Percentiles rank a stretch among this genome's conserved stretches.
These are phyloP conservation scores for Nasonovia ribisnigri DNA, from an alignment of 2,888 invertebrate species.

Conservation along the genomic window DNA sequence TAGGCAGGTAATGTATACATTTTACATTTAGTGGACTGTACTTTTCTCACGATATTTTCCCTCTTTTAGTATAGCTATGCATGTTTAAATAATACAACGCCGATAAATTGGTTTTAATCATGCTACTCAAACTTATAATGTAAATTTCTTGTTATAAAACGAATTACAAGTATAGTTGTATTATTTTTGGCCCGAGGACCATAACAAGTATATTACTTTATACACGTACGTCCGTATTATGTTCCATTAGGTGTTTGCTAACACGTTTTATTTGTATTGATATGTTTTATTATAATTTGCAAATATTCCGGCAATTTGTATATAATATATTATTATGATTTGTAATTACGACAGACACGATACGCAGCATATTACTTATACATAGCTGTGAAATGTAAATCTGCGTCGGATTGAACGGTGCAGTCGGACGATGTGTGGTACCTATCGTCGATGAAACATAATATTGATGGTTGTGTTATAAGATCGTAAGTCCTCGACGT, in stretches of 20 bases:
- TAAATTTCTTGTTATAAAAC: constrained; percentile 42
- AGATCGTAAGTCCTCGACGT: constrained; percentile 4
- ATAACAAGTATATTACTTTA: background rate
- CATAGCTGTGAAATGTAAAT: background rate
- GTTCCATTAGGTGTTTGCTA: background rate
- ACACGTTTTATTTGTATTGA: background rate
- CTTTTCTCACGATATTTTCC: constrained; percentile 30
- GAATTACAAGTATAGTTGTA: background rate
- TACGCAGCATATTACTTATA: background rate
- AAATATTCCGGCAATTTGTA: background rate
- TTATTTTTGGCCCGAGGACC: background rate
- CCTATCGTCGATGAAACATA: background rate
- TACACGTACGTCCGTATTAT: background rate
- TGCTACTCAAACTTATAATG: constrained; percentile 4
- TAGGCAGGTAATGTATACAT: background rate
- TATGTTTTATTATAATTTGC: background rate
- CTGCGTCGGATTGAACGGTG: background rate
- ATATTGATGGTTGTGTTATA: constrained; percentile 2
- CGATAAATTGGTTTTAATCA: constrained; percentile 48
- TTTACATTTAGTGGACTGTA: background rate
- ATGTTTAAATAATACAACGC: background rate
- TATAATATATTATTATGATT: background rate
- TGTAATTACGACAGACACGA: background rate
- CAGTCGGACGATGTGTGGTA: background rate
- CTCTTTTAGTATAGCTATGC: background rate